Evolutionary conservation across 2,797 vertebrate genomes (phyloP).

Genomic region (Poeciliopsis gracilis): DNA sequence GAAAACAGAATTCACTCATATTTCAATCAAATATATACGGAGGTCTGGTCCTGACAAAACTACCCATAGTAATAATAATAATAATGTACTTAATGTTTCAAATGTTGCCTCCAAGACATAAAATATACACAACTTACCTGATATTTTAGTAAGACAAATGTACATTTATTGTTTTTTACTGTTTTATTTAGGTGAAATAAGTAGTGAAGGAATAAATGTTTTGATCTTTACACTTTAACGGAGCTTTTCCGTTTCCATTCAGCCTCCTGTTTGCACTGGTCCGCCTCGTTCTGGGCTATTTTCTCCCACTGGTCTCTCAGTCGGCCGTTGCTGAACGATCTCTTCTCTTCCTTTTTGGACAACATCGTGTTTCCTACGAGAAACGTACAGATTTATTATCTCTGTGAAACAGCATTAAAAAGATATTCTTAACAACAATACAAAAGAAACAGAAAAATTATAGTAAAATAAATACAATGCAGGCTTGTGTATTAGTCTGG

Average conservation of each 20-base stretch:
- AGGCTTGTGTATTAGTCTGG: not conserved
- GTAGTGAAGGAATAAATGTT: not conserved
- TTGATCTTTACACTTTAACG: constrained; percentile 57
- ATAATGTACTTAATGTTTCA: not conserved
- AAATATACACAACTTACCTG: not conserved
- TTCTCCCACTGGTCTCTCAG: constrained; percentile 74
- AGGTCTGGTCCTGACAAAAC: not conserved
- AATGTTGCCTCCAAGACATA: not conserved
- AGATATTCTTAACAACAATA: not conserved
- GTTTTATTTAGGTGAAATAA: not conserved
- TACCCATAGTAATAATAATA: not conserved
- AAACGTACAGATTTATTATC: not conserved
- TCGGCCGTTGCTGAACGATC: constrained; percentile 42
- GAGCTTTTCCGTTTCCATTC: constrained; percentile 62
- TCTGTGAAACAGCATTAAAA: not conserved
- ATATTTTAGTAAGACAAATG: not conserved
- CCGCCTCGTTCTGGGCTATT: constrained; percentile 48
- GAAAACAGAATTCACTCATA: not conserved
- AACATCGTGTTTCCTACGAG: constrained; percentile 52
- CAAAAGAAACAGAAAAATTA: not conserved
- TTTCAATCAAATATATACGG: not conserved
- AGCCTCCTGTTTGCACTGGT: constrained; percentile 58
- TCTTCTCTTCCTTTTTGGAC: constrained; percentile 52
- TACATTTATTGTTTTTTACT: not conserved
- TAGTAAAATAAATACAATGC: not conserved